These are phyloP conservation scores for Venusia cambrica DNA, from an alignment of 2,888 invertebrate genomes.

Conservation along the genomic window DNA sequence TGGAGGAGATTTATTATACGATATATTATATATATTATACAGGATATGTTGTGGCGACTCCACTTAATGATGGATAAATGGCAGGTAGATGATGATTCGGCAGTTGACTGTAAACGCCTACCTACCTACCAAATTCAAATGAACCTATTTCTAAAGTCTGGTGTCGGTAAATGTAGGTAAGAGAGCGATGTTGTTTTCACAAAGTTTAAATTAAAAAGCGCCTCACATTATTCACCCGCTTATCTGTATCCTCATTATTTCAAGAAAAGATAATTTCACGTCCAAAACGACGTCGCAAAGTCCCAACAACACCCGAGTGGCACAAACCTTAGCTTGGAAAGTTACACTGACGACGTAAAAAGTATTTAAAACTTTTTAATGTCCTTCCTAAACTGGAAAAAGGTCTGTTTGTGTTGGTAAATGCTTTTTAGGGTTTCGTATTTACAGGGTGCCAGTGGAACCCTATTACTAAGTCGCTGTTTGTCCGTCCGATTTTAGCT, in stretches of 20 bases:
- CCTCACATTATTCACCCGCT: constrained; percentile 21
- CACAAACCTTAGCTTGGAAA: constrained; percentile 45
- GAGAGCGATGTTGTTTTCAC: constrained; percentile 1
- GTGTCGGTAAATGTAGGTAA: too few species aligned
- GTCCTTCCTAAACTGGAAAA: constrained; percentile 38
- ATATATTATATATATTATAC: too few species aligned
- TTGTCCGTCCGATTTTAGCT: too few species aligned
- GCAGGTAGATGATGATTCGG: too few species aligned
- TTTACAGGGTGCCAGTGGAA: too few species aligned
- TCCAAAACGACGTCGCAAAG: constrained; percentile 38
- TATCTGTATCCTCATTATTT: constrained; percentile 30
- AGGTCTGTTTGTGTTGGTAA: constrained; percentile 44
- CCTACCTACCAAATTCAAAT: too few species aligned
- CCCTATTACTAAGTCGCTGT: too few species aligned
- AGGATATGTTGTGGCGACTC: too few species aligned
- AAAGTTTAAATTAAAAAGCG: constrained; percentile 16
- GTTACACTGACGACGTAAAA: constrained; percentile 55
- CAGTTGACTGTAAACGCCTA: too few species aligned
- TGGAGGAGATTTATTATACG: too few species aligned
- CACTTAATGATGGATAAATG: too few species aligned
- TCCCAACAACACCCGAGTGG: constrained; percentile 41
- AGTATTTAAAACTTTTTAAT: constrained; percentile 54
- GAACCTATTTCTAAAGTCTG: too few species aligned
- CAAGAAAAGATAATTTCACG: constrained; percentile 32
- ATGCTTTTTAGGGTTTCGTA: constrained; percentile 35